Evolutionary conservation across 2,797 vertebrate species (phyloP).

Genomic region (Etheostoma perlongum): DNA sequence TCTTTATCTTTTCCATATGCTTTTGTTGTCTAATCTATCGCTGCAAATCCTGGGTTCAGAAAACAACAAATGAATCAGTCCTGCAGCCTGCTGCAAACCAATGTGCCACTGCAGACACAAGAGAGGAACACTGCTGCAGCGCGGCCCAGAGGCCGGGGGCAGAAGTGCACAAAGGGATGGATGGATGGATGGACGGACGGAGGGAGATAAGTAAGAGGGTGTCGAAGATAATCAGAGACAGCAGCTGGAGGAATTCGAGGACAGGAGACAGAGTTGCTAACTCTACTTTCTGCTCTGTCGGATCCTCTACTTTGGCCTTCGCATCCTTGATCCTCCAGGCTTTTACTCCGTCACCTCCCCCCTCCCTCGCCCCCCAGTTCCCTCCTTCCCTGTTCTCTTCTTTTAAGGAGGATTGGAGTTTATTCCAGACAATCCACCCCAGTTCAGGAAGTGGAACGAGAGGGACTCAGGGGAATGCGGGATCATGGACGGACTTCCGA

Average conservation of each 20-base stretch:
- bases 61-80: conserved; percentile 87
- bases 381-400: conserved; percentile 51
- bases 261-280: conserved; percentile 59
- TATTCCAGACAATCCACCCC: conserved; percentile 83
- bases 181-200: conserved; percentile 12
- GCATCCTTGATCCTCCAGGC: conserved; percentile 76
- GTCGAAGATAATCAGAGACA: conserved; percentile 45
- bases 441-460: conserved; percentile 81
- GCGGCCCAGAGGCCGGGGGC: conserved; percentile 64
- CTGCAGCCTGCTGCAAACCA: conserved; percentile 54
- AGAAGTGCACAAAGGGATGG: conserved; percentile 52
- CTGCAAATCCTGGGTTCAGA: conserved; percentile 88
- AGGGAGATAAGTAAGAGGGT: conserved; percentile 12
- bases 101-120: conserved; percentile 45
- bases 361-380: not conserved
- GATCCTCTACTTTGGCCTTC: conserved; percentile 75
- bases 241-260: conserved; percentile 42
- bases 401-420: conserved; percentile 84
- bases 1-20: conserved; percentile 86
- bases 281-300: conserved; percentile 61
- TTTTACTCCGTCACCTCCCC: conserved; percentile 47
- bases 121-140: conserved; percentile 51
- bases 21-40: conserved; percentile 90
- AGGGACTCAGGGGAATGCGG: conserved; percentile 78
- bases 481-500: conserved; percentile 82